These are phyloP conservation scores for Sebastolobus altivelis DNA, from an alignment of 2,797 vertebrate species.

Conservation along the genomic window DNA sequence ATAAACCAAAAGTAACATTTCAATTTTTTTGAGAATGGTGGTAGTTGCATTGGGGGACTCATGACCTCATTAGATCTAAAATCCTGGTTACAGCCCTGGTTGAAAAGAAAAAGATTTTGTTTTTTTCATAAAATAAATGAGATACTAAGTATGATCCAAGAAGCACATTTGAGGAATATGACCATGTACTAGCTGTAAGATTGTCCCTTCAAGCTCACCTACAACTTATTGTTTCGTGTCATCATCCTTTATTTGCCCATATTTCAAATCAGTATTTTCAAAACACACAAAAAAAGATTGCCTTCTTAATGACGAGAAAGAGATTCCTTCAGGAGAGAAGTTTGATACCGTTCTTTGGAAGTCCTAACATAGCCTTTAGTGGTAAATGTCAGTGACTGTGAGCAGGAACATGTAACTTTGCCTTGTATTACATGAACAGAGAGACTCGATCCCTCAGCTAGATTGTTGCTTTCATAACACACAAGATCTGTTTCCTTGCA, in stretches of 20 bases:
- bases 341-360: slow-evolving; percentile 6
- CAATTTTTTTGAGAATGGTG: not conserved
- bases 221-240: not conserved
- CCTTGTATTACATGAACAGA: slow-evolving; percentile 42
- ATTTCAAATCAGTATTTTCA: slow-evolving; percentile 18
- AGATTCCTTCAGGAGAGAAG: not conserved
- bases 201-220: not conserved
- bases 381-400: slow-evolving; percentile 61
- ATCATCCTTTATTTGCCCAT: not conserved
- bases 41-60: not conserved
- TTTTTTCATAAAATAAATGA: not conserved
- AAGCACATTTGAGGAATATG: not conserved
- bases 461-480: slow-evolving; percentile 63
- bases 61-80: not conserved
- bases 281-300: not conserved
- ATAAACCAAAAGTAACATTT: no score
- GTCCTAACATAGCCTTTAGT: slow-evolving; percentile 38
- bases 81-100: not conserved
- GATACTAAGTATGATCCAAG: not conserved
- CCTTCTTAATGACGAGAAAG: slow-evolving; percentile 5
- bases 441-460: slow-evolving; percentile 7
- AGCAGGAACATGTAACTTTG: slow-evolving; percentile 57
- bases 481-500: slow-evolving; percentile 79
- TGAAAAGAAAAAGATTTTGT: not conserved
- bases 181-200: not conserved